Percentiles rank a stretch among this genome's conserved stretches.
phyloP scores from a whole-genome alignment of 2,113 vertebrate genomes.

The Muscicapa adusta region DNA sequence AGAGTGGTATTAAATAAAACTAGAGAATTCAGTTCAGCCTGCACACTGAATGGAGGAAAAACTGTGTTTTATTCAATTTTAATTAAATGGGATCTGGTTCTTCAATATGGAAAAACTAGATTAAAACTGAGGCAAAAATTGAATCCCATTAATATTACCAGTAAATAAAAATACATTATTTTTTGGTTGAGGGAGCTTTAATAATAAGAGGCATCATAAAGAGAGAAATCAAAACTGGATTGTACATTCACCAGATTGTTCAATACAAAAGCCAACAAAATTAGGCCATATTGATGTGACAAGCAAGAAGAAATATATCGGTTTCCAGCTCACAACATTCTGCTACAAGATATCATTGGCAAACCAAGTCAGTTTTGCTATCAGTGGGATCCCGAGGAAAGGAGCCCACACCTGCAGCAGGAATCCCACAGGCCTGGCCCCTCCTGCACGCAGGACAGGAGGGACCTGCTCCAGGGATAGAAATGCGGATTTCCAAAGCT shows the following conservation, averaged over 20 bases:
- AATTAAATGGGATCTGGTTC: background rate
- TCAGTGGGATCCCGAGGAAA: background rate
- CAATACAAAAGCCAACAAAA: slow-evolving; percentile 24
- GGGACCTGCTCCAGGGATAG: background rate
- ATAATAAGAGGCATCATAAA: background rate
- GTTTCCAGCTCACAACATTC: slow-evolving; percentile 27
- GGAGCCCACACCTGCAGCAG: background rate
- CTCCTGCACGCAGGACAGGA: background rate
- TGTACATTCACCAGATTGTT: background rate
- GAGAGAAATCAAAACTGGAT: slow-evolving; percentile 36
- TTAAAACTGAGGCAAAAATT: slow-evolving; percentile 27
- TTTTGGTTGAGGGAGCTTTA: slow-evolving; percentile 42
- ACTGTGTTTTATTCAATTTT: background rate
- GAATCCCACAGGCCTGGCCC: background rate
- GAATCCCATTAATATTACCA: slow-evolving; percentile 1
- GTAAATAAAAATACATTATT: slow-evolving; percentile 19
- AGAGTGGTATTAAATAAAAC: background rate
- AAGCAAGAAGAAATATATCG: slow-evolving; percentile 1
- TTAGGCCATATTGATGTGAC: slow-evolving; percentile 22
- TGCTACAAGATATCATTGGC: background rate
- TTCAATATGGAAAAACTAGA: slow-evolving; percentile 7
- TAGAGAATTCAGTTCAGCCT: background rate
- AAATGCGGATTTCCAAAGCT: background rate
- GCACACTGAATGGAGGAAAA: background rate
- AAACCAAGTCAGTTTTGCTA: background rate